phyloP scores from a whole-genome alignment of 2,888 invertebrate species.

The Ennomos fuscantarius region DNA sequence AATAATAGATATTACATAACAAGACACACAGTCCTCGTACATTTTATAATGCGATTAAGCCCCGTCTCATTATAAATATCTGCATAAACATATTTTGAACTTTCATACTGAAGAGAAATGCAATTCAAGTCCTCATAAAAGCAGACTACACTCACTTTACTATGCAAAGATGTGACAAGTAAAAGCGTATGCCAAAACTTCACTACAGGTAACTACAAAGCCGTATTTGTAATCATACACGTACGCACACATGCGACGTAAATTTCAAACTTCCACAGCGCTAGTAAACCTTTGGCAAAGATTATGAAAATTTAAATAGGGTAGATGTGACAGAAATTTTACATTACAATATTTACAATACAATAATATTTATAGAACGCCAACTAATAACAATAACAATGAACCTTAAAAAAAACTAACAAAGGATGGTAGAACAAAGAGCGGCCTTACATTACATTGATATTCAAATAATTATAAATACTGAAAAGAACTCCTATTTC shows the following conservation, averaged over 20 bases:
- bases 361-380: too few species aligned
- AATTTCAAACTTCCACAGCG: constrained; percentile 38
- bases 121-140: constrained; percentile 22
- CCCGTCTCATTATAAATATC: constrained; percentile 19
- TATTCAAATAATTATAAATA: too few species aligned
- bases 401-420: too few species aligned
- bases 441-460: too few species aligned
- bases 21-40: neutral
- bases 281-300: constrained; percentile 30
- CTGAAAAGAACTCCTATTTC: too few species aligned
- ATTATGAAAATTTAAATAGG: constrained; percentile 4
- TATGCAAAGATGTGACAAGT: constrained; percentile 34
- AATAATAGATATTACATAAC: too few species aligned
- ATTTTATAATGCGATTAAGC: constrained; percentile 10
- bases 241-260: constrained; percentile 26
- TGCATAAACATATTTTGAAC: constrained; percentile 13
- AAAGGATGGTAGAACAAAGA: too few species aligned
- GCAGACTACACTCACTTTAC: constrained; percentile 19
- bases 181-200: constrained; percentile 34
- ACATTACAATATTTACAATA: too few species aligned
- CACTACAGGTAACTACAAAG: constrained; percentile 33
- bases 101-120: constrained; percentile 19
- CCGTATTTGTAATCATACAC: constrained; percentile 29
- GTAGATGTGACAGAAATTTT: neutral
- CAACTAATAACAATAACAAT: too few species aligned